A percentile compares a stretch with the other conserved stretches of the same genome.
phyloP scores from a whole-genome alignment of 2,888 invertebrate species.

The Hetaerina titia region DNA sequence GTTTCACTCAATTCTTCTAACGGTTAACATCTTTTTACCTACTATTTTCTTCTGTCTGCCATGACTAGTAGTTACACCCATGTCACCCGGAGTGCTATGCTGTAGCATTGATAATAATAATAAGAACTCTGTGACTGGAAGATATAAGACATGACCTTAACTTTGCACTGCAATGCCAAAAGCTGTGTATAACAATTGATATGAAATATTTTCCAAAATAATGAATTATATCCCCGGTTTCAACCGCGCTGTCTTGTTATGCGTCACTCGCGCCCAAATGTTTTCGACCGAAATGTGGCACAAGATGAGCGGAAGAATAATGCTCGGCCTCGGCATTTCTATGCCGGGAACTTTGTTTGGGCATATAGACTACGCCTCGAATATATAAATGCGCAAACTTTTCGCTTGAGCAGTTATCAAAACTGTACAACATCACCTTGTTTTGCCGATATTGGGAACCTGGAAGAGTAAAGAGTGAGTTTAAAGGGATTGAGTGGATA shows the following conservation, averaged over 20 bases:
- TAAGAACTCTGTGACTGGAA: no score
- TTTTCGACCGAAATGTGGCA: background rate
- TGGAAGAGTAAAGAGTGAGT: background rate
- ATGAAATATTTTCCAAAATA: no score
- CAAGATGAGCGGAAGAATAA: background rate
- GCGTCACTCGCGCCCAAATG: background rate
- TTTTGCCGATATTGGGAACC: slow-evolving; percentile 15
- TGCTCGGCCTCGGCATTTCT: background rate
- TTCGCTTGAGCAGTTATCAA: background rate
- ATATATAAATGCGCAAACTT: background rate
- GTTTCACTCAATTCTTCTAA: no score
- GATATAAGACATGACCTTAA: no score
- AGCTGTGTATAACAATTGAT: no score
- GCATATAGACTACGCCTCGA: background rate
- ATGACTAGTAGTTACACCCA: no score
- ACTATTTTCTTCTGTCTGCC: no score
- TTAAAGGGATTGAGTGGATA: background rate
- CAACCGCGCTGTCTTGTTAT: background rate
- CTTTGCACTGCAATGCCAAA: no score
- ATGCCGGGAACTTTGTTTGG: background rate
- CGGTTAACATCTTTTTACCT: no score
- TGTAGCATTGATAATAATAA: no score
- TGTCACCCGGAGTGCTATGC: no score
- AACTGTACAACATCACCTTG: slow-evolving; percentile 23
- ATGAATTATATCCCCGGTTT: background rate